Conservation (phyloP, 92 coral and sea anemone species). For the Galaxea fascicularis region DNA sequence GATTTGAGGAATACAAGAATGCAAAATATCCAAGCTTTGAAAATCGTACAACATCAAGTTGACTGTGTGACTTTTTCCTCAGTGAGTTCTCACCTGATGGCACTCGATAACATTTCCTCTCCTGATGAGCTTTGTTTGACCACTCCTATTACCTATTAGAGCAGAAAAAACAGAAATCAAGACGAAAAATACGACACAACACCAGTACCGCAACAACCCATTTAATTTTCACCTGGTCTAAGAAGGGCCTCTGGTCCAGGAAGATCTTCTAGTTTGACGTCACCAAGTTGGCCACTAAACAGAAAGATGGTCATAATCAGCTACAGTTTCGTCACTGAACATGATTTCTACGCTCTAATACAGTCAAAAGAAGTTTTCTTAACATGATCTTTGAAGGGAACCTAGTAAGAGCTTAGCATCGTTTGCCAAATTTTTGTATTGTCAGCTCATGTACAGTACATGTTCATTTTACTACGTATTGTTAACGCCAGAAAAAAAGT, state of each 20-base stretch:
- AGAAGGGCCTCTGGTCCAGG: conserved; percentile 99
- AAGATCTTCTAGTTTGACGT: conserved; percentile 92
- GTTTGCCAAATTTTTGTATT: background rate
- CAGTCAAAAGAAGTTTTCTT: too few relatives aligned
- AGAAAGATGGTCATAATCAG: background rate
- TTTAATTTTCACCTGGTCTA: conserved; percentile 79
- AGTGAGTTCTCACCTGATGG: conserved; percentile 76
- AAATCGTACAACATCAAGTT: too few relatives aligned
- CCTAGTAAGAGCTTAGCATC: background rate
- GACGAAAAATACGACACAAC: background rate
- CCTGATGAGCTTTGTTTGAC: conserved; percentile 89
- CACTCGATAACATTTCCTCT: conserved; percentile 92
- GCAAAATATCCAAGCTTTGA: too few relatives aligned
- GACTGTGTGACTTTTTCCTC: too few relatives aligned
- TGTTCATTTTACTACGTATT: background rate
- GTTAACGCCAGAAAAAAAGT: background rate
- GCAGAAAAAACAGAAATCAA: too few relatives aligned
- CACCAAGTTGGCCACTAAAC: conserved; percentile 93
- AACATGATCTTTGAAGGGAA: too few relatives aligned
- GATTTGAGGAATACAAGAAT: too few relatives aligned
- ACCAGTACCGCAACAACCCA: background rate
- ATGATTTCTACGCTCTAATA: background rate
- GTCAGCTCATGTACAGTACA: background rate
- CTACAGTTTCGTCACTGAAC: background rate
- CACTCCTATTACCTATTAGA: conserved; percentile 82